Percentiles rank a stretch among this genome's conserved stretches.
Evolutionary conservation across 2,888 invertebrate species (phyloP).

Genomic region (Athalia cordata): DNA sequence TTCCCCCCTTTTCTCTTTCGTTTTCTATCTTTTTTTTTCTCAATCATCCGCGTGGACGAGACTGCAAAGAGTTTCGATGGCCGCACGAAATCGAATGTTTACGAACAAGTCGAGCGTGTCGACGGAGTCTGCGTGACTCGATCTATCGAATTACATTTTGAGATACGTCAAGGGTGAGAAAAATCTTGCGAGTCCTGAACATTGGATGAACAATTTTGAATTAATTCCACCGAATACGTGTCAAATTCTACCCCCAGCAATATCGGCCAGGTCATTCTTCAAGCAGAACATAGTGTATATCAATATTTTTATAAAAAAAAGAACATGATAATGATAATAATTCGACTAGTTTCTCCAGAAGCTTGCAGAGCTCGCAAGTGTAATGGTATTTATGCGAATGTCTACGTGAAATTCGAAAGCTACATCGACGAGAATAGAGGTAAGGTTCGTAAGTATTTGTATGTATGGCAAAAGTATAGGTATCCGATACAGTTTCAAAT

Average conservation of each 20-base stretch:
- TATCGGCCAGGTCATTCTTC: too few species aligned
- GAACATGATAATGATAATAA: background rate
- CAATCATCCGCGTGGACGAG: constrained; percentile 37
- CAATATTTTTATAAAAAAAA: background rate
- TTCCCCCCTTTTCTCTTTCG: too few species aligned
- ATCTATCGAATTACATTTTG: constrained; percentile 38
- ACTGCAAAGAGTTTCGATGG: constrained; percentile 40
- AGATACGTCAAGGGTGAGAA: constrained; percentile 35
- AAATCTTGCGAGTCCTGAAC: background rate
- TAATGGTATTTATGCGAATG: too few species aligned
- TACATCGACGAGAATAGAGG: constrained; percentile 1
- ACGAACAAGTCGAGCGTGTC: constrained; percentile 42
- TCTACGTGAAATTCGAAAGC: background rate
- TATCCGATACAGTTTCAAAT: constrained; percentile 44
- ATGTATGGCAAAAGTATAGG: background rate
- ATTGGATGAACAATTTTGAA: constrained; percentile 14
- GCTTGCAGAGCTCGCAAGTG: too few species aligned
- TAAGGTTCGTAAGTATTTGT: background rate
- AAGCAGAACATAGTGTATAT: background rate
- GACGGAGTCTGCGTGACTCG: constrained; percentile 42
- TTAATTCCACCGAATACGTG: background rate
- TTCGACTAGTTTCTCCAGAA: too few species aligned
- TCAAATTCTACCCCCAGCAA: background rate
- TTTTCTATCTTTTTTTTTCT: constrained; percentile 18
- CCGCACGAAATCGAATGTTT: constrained; percentile 40